These are phyloP conservation scores for Notarius lentiginosus DNA, from an alignment of 2,113 vertebrate genomes.

Conservation along the genomic window DNA sequence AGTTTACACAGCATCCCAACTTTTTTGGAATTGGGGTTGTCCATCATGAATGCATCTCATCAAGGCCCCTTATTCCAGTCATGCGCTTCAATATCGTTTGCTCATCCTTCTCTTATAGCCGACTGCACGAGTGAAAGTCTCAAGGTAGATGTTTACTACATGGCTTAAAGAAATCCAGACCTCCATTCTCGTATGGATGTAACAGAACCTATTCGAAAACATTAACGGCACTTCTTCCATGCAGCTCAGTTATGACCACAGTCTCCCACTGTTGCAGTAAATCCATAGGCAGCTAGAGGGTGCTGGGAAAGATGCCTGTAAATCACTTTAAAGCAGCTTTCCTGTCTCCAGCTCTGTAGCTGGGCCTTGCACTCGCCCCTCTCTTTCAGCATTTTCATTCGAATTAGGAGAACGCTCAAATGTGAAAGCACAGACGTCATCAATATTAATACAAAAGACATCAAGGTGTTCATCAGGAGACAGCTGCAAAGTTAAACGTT, in stretches of 20 bases:
- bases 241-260: constrained; percentile 40
- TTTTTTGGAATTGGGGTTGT: too few species aligned
- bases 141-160: constrained; percentile 16
- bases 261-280: constrained; percentile 44
- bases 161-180: constrained; percentile 34
- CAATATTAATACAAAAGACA: constrained; percentile 41
- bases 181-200: constrained; percentile 17
- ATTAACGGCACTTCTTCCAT: constrained; percentile 46
- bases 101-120: constrained; percentile 11
- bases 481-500: not conserved
- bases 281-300: constrained; percentile 37
- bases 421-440: constrained; percentile 40
- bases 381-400: constrained; percentile 39
- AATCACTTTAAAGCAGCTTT: constrained; percentile 49
- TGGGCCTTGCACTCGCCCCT: not conserved
- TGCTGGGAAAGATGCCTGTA: constrained; percentile 31
- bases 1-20: too few species aligned
- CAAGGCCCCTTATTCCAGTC: not conserved
- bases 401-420: constrained; percentile 38
- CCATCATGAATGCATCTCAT: not conserved
- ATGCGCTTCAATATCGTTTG: not conserved
- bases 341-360: constrained; percentile 15
- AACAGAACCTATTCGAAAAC: constrained; percentile 41
- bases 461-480: constrained; percentile 25
- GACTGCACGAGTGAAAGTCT: constrained; percentile 10